Percentiles rank a stretch among this genome's conserved stretches.
These are phyloP conservation scores for Cephus nigrinus DNA, from an alignment of 2,888 invertebrate species.

Conservation along the genomic window DNA sequence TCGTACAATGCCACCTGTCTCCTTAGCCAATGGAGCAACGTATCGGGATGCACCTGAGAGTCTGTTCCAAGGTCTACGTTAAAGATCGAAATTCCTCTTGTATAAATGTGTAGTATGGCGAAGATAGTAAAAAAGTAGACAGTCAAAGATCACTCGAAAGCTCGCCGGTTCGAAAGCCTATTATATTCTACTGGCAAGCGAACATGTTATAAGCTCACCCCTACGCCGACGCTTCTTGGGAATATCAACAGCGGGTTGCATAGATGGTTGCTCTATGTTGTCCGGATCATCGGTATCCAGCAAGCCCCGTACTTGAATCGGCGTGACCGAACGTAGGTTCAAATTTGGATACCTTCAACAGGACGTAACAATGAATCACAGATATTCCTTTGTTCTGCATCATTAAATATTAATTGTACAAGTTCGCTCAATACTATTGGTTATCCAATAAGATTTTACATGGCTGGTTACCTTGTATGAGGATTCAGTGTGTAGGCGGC, in stretches of 20 bases:
- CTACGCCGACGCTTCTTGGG: constrained; percentile 76
- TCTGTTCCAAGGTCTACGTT: constrained; percentile 64
- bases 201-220: constrained; percentile 62
- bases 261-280: constrained; percentile 70
- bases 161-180: not conserved
- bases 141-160: not conserved
- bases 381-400: not conserved
- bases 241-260: constrained; percentile 67
- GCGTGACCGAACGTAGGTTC: constrained; percentile 79
- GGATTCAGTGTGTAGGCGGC: constrained; percentile 89
- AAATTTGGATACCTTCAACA: constrained; percentile 78
- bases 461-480: constrained; percentile 72
- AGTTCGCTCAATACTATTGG: not conserved
- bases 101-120: not conserved
- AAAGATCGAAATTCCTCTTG: constrained; percentile 12
- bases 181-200: not conserved
- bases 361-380: not conserved
- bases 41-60: constrained; percentile 79
- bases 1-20: constrained; percentile 77
- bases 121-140: constrained; percentile 9
- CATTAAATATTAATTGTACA: not conserved
- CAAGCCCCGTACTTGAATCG: constrained; percentile 79
- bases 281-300: constrained; percentile 79
- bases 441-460: not conserved
- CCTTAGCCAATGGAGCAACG: constrained; percentile 82